A percentile compares a stretch with the other conserved stretches of the same genome.
phyloP scores from a whole-genome alignment of 2,113 vertebrate genomes.

The Penelope pileata region DNA sequence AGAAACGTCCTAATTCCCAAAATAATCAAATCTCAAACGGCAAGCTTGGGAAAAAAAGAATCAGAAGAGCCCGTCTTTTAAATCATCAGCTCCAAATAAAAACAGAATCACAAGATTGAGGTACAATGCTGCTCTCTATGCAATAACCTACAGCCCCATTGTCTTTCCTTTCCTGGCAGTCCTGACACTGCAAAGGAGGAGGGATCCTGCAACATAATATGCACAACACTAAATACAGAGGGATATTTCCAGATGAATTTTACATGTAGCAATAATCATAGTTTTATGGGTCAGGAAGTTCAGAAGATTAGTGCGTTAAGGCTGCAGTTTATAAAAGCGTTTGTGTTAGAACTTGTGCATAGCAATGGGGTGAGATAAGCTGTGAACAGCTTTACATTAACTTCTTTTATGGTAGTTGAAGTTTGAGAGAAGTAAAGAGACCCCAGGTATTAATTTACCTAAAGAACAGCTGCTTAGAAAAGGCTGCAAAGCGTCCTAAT shows the following conservation, averaged over 20 bases:
- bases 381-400: conserved; percentile 66
- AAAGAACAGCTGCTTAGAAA: conserved; percentile 76
- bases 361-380: conserved; percentile 78
- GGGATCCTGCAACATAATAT: conserved; percentile 32
- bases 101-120: not conserved
- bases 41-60: not conserved
- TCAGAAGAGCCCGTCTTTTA: not conserved
- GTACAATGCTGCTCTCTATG: not conserved
- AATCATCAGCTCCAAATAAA: not conserved
- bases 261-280: conserved; percentile 64
- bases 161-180: not conserved
- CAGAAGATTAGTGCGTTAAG: conserved; percentile 76
- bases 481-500: conserved; percentile 50
- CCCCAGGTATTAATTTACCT: conserved; percentile 80
- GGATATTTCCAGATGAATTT: conserved; percentile 58
- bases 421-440: conserved; percentile 70
- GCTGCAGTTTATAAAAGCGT: conserved; percentile 66
- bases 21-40: not conserved
- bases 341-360: conserved; percentile 72
- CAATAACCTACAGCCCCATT: not conserved
- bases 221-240: not conserved
- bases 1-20: not conserved
- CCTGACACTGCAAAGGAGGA: not conserved
- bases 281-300: conserved; percentile 78
- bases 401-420: conserved; percentile 69